A percentile compares a stretch with the other conserved stretches of the same genome.
These are phyloP conservation scores for Pedionomus torquatus DNA, from an alignment of 2,113 vertebrate genomes.

Conservation along the genomic window DNA sequence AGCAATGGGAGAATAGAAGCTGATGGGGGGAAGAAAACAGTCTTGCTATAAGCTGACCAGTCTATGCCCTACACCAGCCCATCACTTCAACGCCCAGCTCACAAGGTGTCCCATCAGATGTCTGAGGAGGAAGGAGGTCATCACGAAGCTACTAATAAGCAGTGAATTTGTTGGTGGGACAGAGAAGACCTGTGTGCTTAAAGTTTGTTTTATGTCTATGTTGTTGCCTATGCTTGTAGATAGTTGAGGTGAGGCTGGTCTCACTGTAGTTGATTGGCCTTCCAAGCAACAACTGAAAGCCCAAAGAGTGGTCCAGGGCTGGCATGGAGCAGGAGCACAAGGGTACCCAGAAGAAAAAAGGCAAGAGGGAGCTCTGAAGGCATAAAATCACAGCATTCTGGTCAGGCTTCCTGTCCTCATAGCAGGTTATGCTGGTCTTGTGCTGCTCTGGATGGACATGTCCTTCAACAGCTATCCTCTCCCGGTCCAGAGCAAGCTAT, in stretches of 20 bases:
- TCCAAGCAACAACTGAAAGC: not conserved
- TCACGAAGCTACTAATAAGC: not conserved
- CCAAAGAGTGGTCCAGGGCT: not conserved
- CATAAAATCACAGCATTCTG: not conserved
- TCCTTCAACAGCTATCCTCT: not conserved
- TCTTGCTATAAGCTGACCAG: not conserved
- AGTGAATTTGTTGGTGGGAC: not conserved
- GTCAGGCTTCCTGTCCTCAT: not conserved
- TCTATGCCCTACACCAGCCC: not conserved
- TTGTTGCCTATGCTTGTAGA: not conserved
- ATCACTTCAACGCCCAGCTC: not conserved
- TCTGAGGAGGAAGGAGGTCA: not conserved
- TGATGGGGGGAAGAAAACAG: not conserved
- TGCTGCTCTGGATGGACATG: not conserved
- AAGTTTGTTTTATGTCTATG: not conserved
- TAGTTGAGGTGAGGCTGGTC: not conserved
- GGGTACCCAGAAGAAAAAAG: not conserved
- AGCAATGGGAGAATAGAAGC: constrained; percentile 40
- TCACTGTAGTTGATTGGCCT: not conserved
- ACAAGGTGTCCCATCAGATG: not conserved
- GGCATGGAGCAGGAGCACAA: not conserved
- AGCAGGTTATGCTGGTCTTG: fast-evolving
- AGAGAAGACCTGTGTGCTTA: not conserved
- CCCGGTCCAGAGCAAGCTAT: not conserved
- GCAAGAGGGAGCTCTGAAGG: not conserved